Conservation (phyloP, 92 coral and sea anemone species). For the Siderastrea radians region DNA sequence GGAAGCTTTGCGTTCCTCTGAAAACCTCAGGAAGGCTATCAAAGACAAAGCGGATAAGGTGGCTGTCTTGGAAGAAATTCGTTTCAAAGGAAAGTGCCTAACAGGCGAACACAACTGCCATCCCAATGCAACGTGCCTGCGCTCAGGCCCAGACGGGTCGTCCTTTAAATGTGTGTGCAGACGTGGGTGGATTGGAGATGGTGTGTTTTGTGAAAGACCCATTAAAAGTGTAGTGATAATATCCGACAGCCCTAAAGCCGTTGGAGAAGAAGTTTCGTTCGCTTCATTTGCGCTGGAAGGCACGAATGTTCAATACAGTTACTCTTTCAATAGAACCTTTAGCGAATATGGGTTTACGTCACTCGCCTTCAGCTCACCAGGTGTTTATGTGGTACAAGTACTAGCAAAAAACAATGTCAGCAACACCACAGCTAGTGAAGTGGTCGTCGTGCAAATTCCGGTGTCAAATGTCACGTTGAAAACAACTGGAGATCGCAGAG, state of each 20-base stretch:
- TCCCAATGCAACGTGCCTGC: slow-evolving; percentile 73
- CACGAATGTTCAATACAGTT: slow-evolving; percentile 66
- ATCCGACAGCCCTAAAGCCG: slow-evolving; percentile 68
- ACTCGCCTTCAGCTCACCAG: slow-evolving; percentile 50
- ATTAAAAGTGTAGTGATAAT: slow-evolving; percentile 64
- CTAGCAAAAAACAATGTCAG: slow-evolving; percentile 68
- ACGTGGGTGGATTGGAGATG: slow-evolving; percentile 73
- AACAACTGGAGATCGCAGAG: slow-evolving; percentile 48
- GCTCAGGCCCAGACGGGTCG: slow-evolving; percentile 61
- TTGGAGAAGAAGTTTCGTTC: slow-evolving; percentile 59
- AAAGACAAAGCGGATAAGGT: slow-evolving; percentile 38
- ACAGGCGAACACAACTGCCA: slow-evolving; percentile 77
- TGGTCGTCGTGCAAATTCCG: slow-evolving; percentile 55
- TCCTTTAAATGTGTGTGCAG: slow-evolving; percentile 67
- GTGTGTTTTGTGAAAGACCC: slow-evolving; percentile 58
- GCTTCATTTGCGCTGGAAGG: slow-evolving; percentile 66
- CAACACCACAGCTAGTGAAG: slow-evolving; percentile 17
- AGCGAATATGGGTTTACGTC: slow-evolving; percentile 48
- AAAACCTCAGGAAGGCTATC: slow-evolving; percentile 40
- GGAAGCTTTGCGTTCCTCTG: slow-evolving; percentile 24
- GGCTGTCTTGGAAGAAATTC: slow-evolving; percentile 52
- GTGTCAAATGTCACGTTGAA: slow-evolving; percentile 48
- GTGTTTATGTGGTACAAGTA: slow-evolving; percentile 35
- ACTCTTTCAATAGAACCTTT: slow-evolving; percentile 43
- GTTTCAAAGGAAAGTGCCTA: slow-evolving; percentile 57